These are phyloP conservation scores for Epinephelus malabaricus DNA, from an alignment of 2,797 vertebrate genomes.

Conservation along the genomic window DNA sequence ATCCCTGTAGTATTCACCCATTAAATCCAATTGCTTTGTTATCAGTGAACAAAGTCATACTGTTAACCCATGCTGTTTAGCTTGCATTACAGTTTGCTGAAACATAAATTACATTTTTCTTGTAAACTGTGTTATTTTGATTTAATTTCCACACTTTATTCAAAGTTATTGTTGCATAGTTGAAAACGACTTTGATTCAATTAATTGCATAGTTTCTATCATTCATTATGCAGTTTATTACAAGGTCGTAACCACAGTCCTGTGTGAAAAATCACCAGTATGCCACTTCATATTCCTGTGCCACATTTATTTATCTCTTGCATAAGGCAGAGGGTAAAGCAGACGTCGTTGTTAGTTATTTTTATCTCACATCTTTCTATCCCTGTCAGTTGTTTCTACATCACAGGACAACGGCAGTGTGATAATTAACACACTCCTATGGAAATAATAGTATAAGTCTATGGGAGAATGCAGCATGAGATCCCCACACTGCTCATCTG, in stretches of 20 bases:
- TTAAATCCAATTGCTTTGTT: background rate
- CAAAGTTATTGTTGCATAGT: background rate
- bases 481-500: constrained; percentile 12
- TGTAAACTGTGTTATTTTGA: background rate
- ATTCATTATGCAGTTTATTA: constrained; percentile 4
- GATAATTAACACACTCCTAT: constrained; percentile 52
- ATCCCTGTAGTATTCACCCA: background rate
- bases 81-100: background rate
- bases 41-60: background rate
- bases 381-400: constrained; percentile 34
- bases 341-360: constrained; percentile 35
- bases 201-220: background rate
- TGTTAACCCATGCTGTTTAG: background rate
- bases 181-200: background rate
- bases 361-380: constrained; percentile 28
- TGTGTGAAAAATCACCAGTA: constrained; percentile 15
- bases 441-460: constrained; percentile 22
- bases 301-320: constrained; percentile 2
- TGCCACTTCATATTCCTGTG: background rate
- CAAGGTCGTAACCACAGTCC: background rate
- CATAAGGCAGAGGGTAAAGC: constrained; percentile 14
- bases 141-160: constrained; percentile 9
- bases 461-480: constrained; percentile 13
- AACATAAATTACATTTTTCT: background rate
- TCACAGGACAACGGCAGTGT: constrained; percentile 32